Evolutionary conservation across 1,140 invertebrate genomes (phyloP).

Genomic region (Trichonephila clavipes): DNA sequence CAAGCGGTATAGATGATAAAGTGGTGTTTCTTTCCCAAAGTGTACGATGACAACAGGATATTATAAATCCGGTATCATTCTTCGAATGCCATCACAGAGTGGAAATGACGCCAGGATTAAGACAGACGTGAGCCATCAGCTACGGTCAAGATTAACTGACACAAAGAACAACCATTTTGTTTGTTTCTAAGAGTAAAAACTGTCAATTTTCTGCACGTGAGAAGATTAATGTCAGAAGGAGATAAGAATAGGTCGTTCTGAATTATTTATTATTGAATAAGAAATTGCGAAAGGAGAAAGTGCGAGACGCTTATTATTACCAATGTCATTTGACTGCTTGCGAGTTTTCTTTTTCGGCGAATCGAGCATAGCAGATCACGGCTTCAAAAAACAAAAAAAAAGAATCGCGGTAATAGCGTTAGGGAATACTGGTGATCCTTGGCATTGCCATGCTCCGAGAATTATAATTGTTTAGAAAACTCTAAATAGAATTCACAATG

Average conservation of each 20-base stretch:
- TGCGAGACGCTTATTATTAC: neutral
- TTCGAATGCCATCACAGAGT: neutral
- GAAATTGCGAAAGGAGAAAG: conserved; percentile 5
- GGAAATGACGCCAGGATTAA: neutral
- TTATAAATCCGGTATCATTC: conserved; percentile 35
- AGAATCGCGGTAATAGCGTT: neutral
- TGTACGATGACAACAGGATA: conserved; percentile 34
- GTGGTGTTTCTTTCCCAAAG: neutral
- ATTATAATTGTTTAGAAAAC: neutral
- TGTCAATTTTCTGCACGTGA: conserved; percentile 10
- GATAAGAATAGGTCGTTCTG: conserved; percentile 4
- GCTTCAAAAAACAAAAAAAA: neutral
- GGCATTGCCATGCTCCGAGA: neutral
- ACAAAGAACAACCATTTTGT: neutral
- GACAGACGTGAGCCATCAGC: neutral
- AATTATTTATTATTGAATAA: conserved; percentile 30
- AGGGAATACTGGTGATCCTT: neutral
- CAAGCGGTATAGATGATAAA: conserved; percentile 17
- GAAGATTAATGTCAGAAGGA: neutral
- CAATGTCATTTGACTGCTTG: neutral
- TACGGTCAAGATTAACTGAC: neutral
- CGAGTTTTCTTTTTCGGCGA: neutral
- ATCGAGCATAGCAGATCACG: neutral
- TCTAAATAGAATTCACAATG: too few species aligned
- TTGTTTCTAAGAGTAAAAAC: neutral